Evolutionary conservation across 2,797 vertebrate species (phyloP).

Genomic region (Gobio occitaniae): DNA sequence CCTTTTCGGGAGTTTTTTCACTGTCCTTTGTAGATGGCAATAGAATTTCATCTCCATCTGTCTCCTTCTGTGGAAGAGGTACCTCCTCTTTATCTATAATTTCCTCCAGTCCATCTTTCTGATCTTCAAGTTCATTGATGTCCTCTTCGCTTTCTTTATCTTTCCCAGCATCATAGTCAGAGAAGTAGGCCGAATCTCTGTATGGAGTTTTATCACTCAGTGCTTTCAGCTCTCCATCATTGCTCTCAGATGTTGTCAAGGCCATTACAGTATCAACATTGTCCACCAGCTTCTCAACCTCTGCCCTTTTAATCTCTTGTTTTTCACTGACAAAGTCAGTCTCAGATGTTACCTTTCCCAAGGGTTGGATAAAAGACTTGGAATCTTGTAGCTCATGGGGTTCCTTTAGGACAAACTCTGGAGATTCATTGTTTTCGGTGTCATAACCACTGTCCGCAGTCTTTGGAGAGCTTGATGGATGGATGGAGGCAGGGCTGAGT

Average conservation of each 20-base stretch:
- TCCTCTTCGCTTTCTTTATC: constrained; percentile 70
- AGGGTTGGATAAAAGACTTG: constrained; percentile 68
- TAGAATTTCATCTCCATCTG: constrained; percentile 55
- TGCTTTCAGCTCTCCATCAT: constrained; percentile 74
- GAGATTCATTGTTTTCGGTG: constrained; percentile 95
- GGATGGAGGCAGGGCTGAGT: constrained; percentile 78
- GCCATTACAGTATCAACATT: constrained; percentile 49
- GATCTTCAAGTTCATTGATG: constrained; percentile 35
- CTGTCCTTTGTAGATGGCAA: constrained; percentile 2
- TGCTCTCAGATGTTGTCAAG: constrained; percentile 67
- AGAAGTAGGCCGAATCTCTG: constrained; percentile 96
- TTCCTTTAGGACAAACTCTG: constrained; percentile 93
- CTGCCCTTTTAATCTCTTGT: constrained; percentile 44
- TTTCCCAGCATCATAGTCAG: constrained; percentile 86
- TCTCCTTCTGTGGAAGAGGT: constrained; percentile 38
- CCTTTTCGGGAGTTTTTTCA: constrained; percentile 12
- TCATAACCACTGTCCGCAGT: constrained; percentile 95
- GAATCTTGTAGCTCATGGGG: constrained; percentile 82
- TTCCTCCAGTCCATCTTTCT: constrained; percentile 60
- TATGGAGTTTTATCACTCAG: constrained; percentile 86
- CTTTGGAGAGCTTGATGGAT: constrained; percentile 82
- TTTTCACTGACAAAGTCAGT: constrained; percentile 57
- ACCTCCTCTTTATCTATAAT: constrained; percentile 44
- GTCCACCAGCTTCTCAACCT: constrained; percentile 56
- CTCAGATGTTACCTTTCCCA: constrained; percentile 67